phyloP scores from a whole-genome alignment of 2,797 vertebrate species.

The Gobionotothen gibberifrons region DNA sequence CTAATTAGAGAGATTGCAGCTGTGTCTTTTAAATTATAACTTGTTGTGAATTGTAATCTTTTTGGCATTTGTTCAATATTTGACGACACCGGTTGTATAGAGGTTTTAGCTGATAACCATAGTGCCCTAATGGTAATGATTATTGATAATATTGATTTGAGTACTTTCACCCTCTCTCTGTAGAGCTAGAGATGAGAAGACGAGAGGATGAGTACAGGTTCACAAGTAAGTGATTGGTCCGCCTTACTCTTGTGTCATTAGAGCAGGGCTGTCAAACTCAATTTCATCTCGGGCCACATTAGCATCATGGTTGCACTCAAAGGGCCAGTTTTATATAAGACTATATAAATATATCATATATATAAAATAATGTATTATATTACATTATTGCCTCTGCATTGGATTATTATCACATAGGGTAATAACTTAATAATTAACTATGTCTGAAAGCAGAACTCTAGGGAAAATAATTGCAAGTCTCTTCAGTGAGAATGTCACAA shows the following conservation, averaged over 20 bases:
- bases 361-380: no score
- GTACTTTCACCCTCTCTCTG: constrained; percentile 88
- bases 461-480: no score
- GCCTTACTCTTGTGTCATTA: constrained; percentile 55
- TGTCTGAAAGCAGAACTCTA: no score
- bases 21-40: not conserved
- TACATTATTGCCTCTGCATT: no score
- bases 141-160: constrained; percentile 77
- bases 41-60: constrained; percentile 38
- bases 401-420: no score
- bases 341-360: no score
- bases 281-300: no score
- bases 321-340: no score
- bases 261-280: not conserved
- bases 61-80: constrained; percentile 84
- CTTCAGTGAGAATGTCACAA: no score
- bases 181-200: constrained; percentile 99
- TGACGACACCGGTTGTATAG: not conserved
- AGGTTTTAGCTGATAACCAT: constrained; percentile 27
- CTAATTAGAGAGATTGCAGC: constrained; percentile 1
- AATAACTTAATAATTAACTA: no score
- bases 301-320: no score
- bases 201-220: constrained; percentile 99
- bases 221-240: constrained; percentile 95
- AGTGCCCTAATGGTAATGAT: constrained; percentile 56